Conservation (phyloP, 1,140 invertebrate species). For the Dinoponera quadriceps region DNA sequence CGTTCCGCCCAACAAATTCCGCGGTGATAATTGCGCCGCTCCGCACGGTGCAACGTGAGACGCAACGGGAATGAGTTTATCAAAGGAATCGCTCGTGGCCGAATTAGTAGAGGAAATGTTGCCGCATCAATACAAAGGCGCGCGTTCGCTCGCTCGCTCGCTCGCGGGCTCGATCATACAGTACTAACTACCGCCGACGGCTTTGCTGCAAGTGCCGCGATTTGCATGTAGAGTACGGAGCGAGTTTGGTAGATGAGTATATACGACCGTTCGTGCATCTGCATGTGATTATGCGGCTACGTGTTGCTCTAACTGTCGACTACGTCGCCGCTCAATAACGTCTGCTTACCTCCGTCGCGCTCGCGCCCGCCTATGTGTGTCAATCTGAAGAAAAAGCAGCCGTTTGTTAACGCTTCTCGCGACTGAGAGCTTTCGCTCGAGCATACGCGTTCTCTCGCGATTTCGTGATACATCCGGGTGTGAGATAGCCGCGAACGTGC, state of each 20-base stretch:
- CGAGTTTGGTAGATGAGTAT: conserved; percentile 71
- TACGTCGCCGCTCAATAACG: conserved; percentile 45
- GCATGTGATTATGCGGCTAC: conserved; percentile 75
- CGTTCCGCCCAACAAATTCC: conserved; percentile 19
- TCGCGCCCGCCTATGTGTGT: neutral
- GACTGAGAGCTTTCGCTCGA: too few relatives aligned
- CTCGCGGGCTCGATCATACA: conserved; percentile 67
- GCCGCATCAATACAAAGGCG: conserved; percentile 61
- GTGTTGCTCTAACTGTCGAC: conserved; percentile 75
- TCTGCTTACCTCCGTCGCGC: neutral
- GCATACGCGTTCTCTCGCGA: too few relatives aligned
- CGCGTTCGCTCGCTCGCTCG: conserved; percentile 40
- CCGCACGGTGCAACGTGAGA: neutral
- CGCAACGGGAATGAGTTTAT: conserved; percentile 20
- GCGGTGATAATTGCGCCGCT: conserved; percentile 34
- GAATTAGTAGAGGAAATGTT: conserved; percentile 57
- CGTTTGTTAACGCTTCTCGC: neutral
- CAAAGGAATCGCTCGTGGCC: conserved; percentile 49
- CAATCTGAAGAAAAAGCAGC: neutral
- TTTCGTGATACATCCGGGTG: too few relatives aligned
- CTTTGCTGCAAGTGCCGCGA: conserved; percentile 58
- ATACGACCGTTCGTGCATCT: conserved; percentile 71
- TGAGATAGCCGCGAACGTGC: too few relatives aligned
- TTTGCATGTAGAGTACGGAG: conserved; percentile 76
- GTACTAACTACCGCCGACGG: conserved; percentile 67